Base-by-base conservation (phyloP, 1,140 invertebrate genomes). In the Epicauta chinensis region DNA sequence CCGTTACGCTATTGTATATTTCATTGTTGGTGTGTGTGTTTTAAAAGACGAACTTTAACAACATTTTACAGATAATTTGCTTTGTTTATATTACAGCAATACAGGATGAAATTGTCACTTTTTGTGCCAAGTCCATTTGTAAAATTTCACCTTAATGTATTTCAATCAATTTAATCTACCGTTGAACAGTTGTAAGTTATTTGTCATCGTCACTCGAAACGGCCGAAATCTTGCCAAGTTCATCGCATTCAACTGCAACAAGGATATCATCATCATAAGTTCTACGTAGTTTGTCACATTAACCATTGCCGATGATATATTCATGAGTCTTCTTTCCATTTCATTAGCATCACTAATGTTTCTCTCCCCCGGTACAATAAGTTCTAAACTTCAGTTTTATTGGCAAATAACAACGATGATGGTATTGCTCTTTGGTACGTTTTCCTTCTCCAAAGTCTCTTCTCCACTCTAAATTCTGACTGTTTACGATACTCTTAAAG, bases 401-500 rank as follows among this genome's bases (percentile, higher is more conserved):
- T 55, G 56, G 52, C 49, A 46, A 48, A 59, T 58, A 58, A 58
- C 49, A 37, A 45, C 37, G 47, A 44, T 41, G 47, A 51, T 45
- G 51, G 56, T 39, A 51, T 51, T 43, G 39, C 49, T 43, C 49
- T 51, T 51, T 43, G 32, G 39, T 47, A 37, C 44, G 40, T 53
- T 40, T 47, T 42, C 42, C 37, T 32, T 23, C 7, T 7, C 23
- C n/a, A 45, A 42, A 30, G 29, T 5, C 4, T 5, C 4, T 10
- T 5, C 3, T n/a, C 10, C 42, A 39, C 44, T 40, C 37, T 47
- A 53, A 53, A 59, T 59, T 59, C 56, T 34, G 29, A 48, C 30
- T 59, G 56, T 59, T 59, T 59, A 59, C 49, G 53, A 59, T 55
- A 53, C 50, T 55, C 56, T 55, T 55, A 59, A 59, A 59, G 53